Evolutionary conservation across 2,113 vertebrate species (phyloP), one percentile per base, ranked within the genome.

Genomic region (Pan troglodytes): DNA sequence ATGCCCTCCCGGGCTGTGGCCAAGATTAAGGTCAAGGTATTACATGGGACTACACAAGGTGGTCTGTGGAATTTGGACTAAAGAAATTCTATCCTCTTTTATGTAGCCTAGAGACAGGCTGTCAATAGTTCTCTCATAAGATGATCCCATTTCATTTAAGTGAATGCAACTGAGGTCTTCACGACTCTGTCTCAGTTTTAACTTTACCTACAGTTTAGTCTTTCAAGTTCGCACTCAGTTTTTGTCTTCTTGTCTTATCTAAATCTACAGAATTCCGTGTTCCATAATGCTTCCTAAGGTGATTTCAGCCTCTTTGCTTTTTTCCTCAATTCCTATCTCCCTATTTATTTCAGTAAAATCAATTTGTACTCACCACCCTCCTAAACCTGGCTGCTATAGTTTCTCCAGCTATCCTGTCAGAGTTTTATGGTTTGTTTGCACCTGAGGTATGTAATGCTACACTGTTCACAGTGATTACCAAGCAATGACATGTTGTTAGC

Each of bases 371-470:
- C 38, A 43, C 50, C 48, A n/a, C 30, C 35, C 30, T 92, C 59
- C 3, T 25, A 67, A 38, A 35, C 32, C 55, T 97, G 88, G 35
- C 45, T 48, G 5, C 93, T 85, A 30, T 7, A 17, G 90, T 85
- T 73, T 85, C 75, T 76, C 22, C 32, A 70, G 52, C 40, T 32
- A 48, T 72, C 23, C 91, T 92, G 89, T 91, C 87, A 89, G 92
- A 80, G 68, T 87, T 96, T 96, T 95, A 97, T 22, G 90, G 81
- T 93, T 97, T 96, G 91, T 97, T 97, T 95, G 93, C 61, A 96
- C 68, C 86, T 86, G 85, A 4, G 25, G 94, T 90, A 64, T 85
- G 88, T 78, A 95, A 93, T 38, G 86, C 70, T 96, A 89, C 68
- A 55, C 94, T 79, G n/a, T 88, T 94, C 94, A 14, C 27, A 16